Base-by-base conservation (phyloP, 2,113 vertebrate genomes). In the Vanacampus margaritifer region DNA sequence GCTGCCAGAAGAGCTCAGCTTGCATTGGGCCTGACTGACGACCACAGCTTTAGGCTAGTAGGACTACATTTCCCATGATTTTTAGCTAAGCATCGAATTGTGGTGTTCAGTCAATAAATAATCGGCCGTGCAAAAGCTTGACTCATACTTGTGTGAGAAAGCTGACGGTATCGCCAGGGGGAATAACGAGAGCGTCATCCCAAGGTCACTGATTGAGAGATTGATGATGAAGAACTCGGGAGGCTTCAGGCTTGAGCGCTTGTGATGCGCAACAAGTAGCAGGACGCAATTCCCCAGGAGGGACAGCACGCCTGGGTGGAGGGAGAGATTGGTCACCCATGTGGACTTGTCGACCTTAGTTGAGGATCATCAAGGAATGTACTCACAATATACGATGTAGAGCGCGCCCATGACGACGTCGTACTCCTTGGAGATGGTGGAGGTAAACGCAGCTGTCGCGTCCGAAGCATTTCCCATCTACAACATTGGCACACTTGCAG, bases 151-250 rank as follows among this genome's bases (percentile, higher is more conserved):
- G 90, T 95, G 94, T 60, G 90, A 88, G 66, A 95, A 94, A 41
- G 89, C 79, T 19, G 94, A 95, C 0, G 94, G 86, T 28, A 93
- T 92, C 36, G 94, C 93, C 82, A 94, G 28, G 48, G 94, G 94
- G 76, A 94, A 93, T 57, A 94, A 91, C 0, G 88, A 90, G 70
- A 93, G 81, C 0, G 93, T 94, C 94, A 94, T 95, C 60, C 93
- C 92, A 65, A 95, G 89, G 88, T 95, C 94, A 24, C 94, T 95
- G 86, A 95, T 71, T 51, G 92, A 91, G 59, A 95, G 88, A 84
- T 93, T 95, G 74, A 94, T 83, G 2, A 95, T 93, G 79, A 95
- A 95, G 85, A 93, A 92, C 84, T 95, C 93, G 0, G 94, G 93
- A 9, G 94, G 94, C 75, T 95, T 95, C 80, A 95, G 87, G 59